Base-by-base conservation (phyloP, 2,113 vertebrate genomes). In the Tretioscincus oriximinensis region DNA sequence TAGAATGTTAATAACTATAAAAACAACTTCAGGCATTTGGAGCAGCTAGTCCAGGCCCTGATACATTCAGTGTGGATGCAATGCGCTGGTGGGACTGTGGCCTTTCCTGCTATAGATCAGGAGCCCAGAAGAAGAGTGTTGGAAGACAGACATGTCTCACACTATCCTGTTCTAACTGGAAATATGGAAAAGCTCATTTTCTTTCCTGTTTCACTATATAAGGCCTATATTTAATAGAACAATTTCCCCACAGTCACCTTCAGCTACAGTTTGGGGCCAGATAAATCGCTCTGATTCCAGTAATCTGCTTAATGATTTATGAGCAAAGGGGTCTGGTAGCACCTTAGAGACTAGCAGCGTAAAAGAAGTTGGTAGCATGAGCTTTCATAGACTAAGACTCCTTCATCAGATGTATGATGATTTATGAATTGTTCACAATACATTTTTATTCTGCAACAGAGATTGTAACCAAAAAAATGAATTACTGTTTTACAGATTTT, bases 361-460 rank as follows among this genome's bases (percentile, higher is more conserved):
- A 41, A 41, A 41, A 41, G 35, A 41, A 41, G 35, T 41, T 41
- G 35, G 35, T 41, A 41, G 35, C 35, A 41, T 41, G 35, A 41
- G 35, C 5, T 41, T 41, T 41, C 35, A 41, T 41, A 41, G 35
- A 41, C 35, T 2, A 41, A 41, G 35, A 2, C 35, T 41, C 35
- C 35, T 41, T 41, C 35, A 41, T 41, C 35, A 41, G 35, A 41
- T 41, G 35, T 5, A 41, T 72, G 22, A n/a, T 74, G 71, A 74
- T 81, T 66, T 67, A 81, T 18, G 73, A 60, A 74, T 60, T 81
- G 29, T 41, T 49, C 63, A 73, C 21, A 73, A 74, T 31, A n/a
- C 26, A 67, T 63, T 22, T 76, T 76, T 64, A 18, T 51, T 73
- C 7, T 8, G 21, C 4, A 45, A 64, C 35, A 61, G 51, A 60